A percentile compares a stretch with the other conserved stretches of the same genome.
Evolutionary conservation across 2,113 vertebrate genomes (phyloP).

Genomic region (Hyperopisus bebe): DNA sequence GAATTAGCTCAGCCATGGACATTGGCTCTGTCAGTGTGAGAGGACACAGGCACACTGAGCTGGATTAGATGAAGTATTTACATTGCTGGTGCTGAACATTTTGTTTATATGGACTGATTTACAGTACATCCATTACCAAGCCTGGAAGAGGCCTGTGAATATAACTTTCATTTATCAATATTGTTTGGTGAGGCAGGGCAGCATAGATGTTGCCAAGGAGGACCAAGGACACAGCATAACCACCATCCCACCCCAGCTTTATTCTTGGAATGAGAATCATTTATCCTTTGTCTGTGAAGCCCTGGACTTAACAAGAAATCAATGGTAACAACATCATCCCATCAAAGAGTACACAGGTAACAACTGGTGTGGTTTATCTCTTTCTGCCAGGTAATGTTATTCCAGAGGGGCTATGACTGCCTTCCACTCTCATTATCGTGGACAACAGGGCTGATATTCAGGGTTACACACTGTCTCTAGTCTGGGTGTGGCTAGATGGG

Average conservation of each 20-base stretch:
- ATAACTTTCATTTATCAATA: not conserved
- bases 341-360: slow-evolving; percentile 37
- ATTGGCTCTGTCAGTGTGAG: not conserved
- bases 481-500: not conserved
- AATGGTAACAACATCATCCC: slow-evolving; percentile 45
- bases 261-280: slow-evolving; percentile 41
- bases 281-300: slow-evolving; percentile 33
- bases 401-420: not conserved
- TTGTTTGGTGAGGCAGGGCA: not conserved
- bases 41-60: not conserved
- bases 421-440: not conserved
- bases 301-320: slow-evolving; percentile 41
- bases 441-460: not conserved
- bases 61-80: not conserved
- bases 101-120: not conserved
- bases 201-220: not conserved
- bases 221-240: not conserved
- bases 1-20: not conserved
- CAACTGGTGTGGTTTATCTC: slow-evolving; percentile 9
- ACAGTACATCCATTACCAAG: not conserved
- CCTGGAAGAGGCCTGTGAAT: not conserved
- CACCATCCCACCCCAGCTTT: not conserved
- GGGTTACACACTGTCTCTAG: not conserved
- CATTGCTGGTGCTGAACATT: not conserved
- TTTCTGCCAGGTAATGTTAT: slow-evolving; percentile 5